These are phyloP conservation scores for Orthosia gracilis DNA, from an alignment of 2,888 invertebrate species.

Conservation along the genomic window DNA sequence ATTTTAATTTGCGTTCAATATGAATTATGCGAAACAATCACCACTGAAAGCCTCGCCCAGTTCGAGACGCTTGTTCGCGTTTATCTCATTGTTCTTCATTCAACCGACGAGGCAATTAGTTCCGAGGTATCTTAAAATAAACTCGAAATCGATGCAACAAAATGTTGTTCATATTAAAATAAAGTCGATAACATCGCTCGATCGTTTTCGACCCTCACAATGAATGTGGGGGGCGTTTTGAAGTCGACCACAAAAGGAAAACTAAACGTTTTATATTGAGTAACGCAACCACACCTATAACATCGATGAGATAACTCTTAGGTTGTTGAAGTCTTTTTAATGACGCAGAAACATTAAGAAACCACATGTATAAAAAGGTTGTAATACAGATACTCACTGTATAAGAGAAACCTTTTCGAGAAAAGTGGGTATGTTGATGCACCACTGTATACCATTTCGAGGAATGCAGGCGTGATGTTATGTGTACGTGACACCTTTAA, in stretches of 20 bases:
- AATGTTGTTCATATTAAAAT: slow-evolving; percentile 80
- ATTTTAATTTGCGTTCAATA: slow-evolving; percentile 78
- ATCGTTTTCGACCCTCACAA: slow-evolving; percentile 72
- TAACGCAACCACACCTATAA: slow-evolving; percentile 64
- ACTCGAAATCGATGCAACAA: slow-evolving; percentile 79
- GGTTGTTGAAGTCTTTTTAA: slow-evolving; percentile 39
- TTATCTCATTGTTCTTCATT: slow-evolving; percentile 80
- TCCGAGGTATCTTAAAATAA: slow-evolving; percentile 78
- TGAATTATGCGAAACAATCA: slow-evolving; percentile 80
- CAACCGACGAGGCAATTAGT: slow-evolving; percentile 80
- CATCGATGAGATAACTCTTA: slow-evolving; percentile 60
- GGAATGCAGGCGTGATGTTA: no score
- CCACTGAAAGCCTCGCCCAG: slow-evolving; percentile 73
- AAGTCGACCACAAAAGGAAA: slow-evolving; percentile 77
- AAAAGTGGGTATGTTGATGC: no score
- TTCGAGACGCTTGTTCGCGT: slow-evolving; percentile 73
- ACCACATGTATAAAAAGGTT: no score
- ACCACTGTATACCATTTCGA: no score
- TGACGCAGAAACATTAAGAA: slow-evolving; percentile 7
- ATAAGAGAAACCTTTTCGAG: background rate
- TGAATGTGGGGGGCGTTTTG: slow-evolving; percentile 80
- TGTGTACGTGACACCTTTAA: background rate
- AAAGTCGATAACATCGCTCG: slow-evolving; percentile 81
- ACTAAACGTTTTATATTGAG: slow-evolving; percentile 70
- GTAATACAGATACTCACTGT: background rate